These are phyloP conservation scores for Sebastes flavidus DNA, from an alignment of 2,797 vertebrate species.

Conservation along the genomic window DNA sequence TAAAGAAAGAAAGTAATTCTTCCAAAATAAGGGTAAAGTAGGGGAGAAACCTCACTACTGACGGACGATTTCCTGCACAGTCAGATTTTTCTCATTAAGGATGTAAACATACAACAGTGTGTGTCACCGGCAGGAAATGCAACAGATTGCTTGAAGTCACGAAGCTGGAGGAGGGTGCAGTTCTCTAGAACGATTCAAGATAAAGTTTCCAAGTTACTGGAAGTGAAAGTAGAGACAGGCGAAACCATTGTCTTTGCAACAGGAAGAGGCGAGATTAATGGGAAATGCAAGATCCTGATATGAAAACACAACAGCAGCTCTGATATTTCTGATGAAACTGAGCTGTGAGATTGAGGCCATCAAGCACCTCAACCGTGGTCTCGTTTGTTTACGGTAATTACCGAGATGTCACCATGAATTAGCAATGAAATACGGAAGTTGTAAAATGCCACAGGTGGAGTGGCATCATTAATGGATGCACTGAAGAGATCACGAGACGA, in stretches of 20 bases:
- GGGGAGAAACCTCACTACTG: neutral
- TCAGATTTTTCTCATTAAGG: neutral
- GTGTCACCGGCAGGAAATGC: constrained; percentile 37
- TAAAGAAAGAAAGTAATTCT: neutral
- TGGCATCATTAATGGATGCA: neutral
- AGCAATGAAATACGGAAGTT: neutral
- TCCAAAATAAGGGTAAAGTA: neutral
- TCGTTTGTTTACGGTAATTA: constrained; percentile 11
- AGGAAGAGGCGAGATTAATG: constrained; percentile 8
- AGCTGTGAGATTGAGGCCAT: neutral
- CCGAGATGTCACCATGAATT: neutral
- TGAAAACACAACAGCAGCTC: neutral
- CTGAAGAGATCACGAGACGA: neutral
- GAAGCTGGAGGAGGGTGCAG: constrained; percentile 4
- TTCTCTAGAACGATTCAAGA: neutral
- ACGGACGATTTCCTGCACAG: neutral
- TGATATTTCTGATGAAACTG: neutral
- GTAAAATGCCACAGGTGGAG: constrained; percentile 16
- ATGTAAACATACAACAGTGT: neutral
- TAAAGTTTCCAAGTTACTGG: neutral
- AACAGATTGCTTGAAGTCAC: neutral
- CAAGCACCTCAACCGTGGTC: neutral
- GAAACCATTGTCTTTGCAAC: neutral
- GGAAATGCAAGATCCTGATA: neutral
- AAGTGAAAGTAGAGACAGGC: neutral